These are phyloP conservation scores for Polypedilum vanderplanki DNA, from an alignment of 1,140 invertebrate species.

Conservation along the genomic window DNA sequence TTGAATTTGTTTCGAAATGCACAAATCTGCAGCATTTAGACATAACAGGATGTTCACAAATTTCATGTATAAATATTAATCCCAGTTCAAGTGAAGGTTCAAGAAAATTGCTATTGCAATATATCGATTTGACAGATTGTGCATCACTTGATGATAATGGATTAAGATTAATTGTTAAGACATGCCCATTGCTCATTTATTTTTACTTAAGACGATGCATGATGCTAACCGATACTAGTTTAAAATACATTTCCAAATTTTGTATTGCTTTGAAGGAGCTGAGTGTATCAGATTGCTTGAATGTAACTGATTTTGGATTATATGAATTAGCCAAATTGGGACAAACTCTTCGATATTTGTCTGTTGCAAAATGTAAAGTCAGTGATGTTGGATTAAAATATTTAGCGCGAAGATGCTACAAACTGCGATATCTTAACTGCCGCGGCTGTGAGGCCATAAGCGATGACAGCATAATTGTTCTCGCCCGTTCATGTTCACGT, in stretches of 20 bases:
- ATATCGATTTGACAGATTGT: conserved; percentile 81
- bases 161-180: conserved; percentile 69
- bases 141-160: conserved; percentile 72
- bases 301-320: conserved; percentile 84
- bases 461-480: conserved; percentile 75
- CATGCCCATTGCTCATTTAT: conserved; percentile 78
- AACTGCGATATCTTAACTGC: conserved; percentile 82
- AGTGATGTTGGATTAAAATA: conserved; percentile 80
- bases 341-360: conserved; percentile 73
- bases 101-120: conserved; percentile 57
- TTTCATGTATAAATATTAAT: conserved; percentile 62
- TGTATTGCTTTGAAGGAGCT: conserved; percentile 75
- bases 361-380: conserved; percentile 81
- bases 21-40: conserved; percentile 65
- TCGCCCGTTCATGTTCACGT: conserved; percentile 74
- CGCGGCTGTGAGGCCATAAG: conserved; percentile 87
- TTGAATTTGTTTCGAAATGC: conserved; percentile 57
- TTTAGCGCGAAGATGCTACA: conserved; percentile 81
- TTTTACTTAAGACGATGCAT: conserved; percentile 83
- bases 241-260: conserved; percentile 77
- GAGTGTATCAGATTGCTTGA: conserved; percentile 82
- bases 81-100: conserved; percentile 51
- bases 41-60: conserved; percentile 60
- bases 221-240: conserved; percentile 71
- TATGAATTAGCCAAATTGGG: conserved; percentile 83